phyloP scores from a whole-genome alignment of 1,140 invertebrate genomes.

The Arctopsyche grandis region DNA sequence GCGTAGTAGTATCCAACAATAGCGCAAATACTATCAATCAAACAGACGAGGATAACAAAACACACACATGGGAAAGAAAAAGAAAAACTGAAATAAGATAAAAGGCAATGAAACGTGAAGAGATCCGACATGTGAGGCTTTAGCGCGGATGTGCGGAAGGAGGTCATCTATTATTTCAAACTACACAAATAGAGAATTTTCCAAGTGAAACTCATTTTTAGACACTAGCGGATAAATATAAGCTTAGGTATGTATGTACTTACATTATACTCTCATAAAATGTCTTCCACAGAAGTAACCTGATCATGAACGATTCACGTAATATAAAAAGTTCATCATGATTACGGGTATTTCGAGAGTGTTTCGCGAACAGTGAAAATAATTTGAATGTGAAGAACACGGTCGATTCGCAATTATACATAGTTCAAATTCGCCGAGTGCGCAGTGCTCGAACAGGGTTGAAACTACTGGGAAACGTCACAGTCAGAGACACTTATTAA shows the following conservation, averaged over 20 bases:
- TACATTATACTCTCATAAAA: no score
- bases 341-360: no score
- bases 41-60: neutral
- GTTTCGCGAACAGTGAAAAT: neutral
- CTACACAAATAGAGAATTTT: constrained; percentile 2
- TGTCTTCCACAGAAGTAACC: no score
- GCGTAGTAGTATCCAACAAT: neutral
- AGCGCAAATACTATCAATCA: constrained; percentile 21
- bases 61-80: neutral
- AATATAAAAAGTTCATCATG: no score
- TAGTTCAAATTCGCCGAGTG: neutral
- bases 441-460: neutral
- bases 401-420: constrained; percentile 2
- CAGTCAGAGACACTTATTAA: constrained; percentile 23
- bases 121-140: constrained; percentile 26
- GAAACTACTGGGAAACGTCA: neutral
- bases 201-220: neutral
- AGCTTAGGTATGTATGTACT: no score
- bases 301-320: no score
- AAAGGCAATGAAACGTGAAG: constrained; percentile 46
- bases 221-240: no score
- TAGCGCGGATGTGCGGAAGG: constrained; percentile 20
- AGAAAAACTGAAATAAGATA: constrained; percentile 40
- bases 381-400: neutral
- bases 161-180: constrained; percentile 39